Evolutionary conservation across 2,113 vertebrate genomes (phyloP).

Genomic region (Empidonax traillii): DNA sequence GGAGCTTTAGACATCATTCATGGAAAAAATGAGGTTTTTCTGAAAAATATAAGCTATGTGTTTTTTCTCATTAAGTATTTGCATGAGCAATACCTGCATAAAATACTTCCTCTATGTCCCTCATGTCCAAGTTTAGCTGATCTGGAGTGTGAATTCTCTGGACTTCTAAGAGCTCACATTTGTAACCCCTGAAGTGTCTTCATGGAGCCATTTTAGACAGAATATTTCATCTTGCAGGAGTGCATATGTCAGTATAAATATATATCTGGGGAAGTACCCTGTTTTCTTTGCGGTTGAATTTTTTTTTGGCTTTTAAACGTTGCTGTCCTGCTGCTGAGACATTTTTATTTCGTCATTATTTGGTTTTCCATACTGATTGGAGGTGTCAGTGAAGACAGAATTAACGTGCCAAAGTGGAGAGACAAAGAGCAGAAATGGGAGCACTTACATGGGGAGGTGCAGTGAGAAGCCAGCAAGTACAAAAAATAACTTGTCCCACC

Average conservation of each 20-base stretch:
- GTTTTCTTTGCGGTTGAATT: background rate
- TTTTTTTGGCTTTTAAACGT: background rate
- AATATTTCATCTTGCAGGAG: background rate
- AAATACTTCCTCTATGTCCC: background rate
- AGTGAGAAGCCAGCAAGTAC: background rate
- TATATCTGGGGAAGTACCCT: background rate
- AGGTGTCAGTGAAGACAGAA: background rate
- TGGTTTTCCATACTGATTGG: background rate
- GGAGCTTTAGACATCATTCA: background rate
- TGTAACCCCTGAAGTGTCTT: background rate
- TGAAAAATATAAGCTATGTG: background rate
- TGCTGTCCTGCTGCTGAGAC: background rate
- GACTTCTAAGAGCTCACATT: background rate
- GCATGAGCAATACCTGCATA: background rate
- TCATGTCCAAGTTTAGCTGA: background rate
- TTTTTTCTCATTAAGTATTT: background rate
- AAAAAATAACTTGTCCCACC: background rate
- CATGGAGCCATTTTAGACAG: background rate
- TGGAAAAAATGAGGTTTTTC: background rate
- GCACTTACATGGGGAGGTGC: background rate
- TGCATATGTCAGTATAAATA: accelerated
- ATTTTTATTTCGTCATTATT: background rate
- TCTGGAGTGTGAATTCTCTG: background rate
- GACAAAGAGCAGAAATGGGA: background rate
- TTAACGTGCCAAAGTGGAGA: background rate